Base-by-base conservation (phyloP, 1,140 invertebrate species). In the Phymastichus coffea region DNA sequence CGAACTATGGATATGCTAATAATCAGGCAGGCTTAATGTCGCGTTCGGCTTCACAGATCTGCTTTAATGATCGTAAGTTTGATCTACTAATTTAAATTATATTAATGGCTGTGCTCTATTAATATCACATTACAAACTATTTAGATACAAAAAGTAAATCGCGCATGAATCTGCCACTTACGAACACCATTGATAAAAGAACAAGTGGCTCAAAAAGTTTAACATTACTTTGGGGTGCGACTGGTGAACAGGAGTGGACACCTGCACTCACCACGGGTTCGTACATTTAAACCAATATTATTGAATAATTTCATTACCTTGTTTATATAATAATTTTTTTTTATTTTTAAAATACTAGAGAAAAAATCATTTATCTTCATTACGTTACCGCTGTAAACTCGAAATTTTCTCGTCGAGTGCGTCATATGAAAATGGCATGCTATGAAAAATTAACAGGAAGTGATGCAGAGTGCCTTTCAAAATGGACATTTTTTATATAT, bases 161-260 rank as follows among this genome's bases (percentile, higher is more conserved):
- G 2, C 69, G 72, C 25, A 55, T 62, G 40, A 72, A 66, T 72
- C 52, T 69, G 6, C 35, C 63, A 3, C 14, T 66, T 33, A 46
- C 38, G 1, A 65, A 61, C 35, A 71, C 57, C 38, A 57, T 66
- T 10, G 75, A 79, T 30, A 80, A 76, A 66, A 57, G 19, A 66
- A 52, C 63, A 40, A 72, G 72, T 28, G 71, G 68, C 8, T 78
- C 73, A 30, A 86, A 85, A 64, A 85, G 86, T 55, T 80, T 90
- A 30, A 91, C 90, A 0, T 79, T 92, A 23, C 80, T 94, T 8
- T 96, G 92, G 92, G 93, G 93, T 43, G 91, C 91, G 3, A 95
- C 92, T 4, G 93, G 92, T 17, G 93, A 95, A 77, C 93, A 95
- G 75, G 92, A 95, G 73, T 95, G 92, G 93, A 95, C 93, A 6